Base-by-base conservation (phyloP, 1,140 invertebrate genomes). In the Magallana angulata region DNA sequence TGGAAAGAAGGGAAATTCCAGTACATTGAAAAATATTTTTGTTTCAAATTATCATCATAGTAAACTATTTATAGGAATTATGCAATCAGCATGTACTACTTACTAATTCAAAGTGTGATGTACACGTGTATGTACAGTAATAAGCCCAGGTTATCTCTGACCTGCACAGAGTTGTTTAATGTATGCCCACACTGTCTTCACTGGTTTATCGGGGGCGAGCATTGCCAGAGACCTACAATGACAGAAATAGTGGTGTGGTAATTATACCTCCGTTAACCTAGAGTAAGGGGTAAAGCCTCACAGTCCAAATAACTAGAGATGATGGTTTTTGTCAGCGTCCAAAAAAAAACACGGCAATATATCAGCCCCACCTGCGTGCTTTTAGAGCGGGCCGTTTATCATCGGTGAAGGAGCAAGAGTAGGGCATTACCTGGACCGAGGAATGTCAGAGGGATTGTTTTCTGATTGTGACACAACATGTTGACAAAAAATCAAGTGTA, bases 391-490 rank as follows among this genome's bases (percentile, higher is more conserved):
- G 36, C 68, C 68, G 68, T 71, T 71, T 71, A 71, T 71, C 68
- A 71, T 71, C 68, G 8, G 68, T 71, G 68, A 71, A 9, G 36
- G 68, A 71, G 24, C 68, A 30, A 71, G 12, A 18, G 36, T 18
- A 9, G 68, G 24, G 68, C 24, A 11, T 71, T 71, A 71, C 68
- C 68, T 71, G 68, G 24, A 71, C 68, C 1, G 24, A 71, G 68
- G 68, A 71, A 71, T 71, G 68, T 71, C 12, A 24, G 7, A 9
- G 68, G 68, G 68, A 71, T 71, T 71, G 68, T 71, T 71, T 71
- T 71, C 68, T 71, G 36, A 71, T 71, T 71, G 24, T 30, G 68
- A 71, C 24, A 36, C 24, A 71, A 12, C 18, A 36, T 36, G 68
- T 36, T 71, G 68, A 71, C 68, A 71, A 36, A 71, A 71, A 71